These are phyloP conservation scores for Lymantria dispar DNA, from an alignment of 2,888 invertebrate species.

Conservation along the genomic window DNA sequence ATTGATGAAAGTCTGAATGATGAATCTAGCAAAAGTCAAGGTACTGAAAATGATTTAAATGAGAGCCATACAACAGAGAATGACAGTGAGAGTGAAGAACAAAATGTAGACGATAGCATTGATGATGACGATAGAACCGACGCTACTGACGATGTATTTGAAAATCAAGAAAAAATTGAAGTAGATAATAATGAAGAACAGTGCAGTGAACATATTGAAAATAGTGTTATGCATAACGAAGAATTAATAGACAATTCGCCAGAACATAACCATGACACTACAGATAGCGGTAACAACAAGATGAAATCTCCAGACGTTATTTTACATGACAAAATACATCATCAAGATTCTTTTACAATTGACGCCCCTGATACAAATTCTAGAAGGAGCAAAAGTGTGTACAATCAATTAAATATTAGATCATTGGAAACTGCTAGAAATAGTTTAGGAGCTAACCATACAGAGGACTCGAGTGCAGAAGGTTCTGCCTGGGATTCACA, in stretches of 20 bases:
- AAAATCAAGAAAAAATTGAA: conserved; percentile 21
- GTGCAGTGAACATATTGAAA: background rate
- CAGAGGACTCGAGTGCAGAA: conserved; percentile 54
- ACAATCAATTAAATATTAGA: conserved; percentile 36
- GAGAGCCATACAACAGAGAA: conserved; percentile 4
- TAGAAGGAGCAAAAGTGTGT: conserved; percentile 50
- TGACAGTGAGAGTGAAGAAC: conserved; percentile 6
- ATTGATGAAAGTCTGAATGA: background rate
- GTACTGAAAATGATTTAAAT: background rate
- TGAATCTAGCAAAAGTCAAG: background rate
- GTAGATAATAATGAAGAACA: conserved; percentile 14
- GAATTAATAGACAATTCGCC: conserved; percentile 27
- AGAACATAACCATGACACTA: conserved; percentile 47
- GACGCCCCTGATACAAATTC: conserved; percentile 49
- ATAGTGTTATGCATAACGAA: conserved; percentile 5
- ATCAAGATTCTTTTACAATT: conserved; percentile 41
- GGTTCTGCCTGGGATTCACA: conserved; percentile 75
- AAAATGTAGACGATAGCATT: background rate
- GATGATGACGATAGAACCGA: background rate
- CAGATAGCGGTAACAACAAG: conserved; percentile 40
- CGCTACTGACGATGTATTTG: conserved; percentile 1
- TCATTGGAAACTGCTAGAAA: conserved; percentile 50
- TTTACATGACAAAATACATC: conserved; percentile 39
- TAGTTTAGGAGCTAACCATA: conserved; percentile 48
- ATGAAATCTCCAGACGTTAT: conserved; percentile 55